Evolutionary conservation across 2,797 vertebrate genomes (phyloP).

Genomic region (Pelobates cultripes): DNA sequence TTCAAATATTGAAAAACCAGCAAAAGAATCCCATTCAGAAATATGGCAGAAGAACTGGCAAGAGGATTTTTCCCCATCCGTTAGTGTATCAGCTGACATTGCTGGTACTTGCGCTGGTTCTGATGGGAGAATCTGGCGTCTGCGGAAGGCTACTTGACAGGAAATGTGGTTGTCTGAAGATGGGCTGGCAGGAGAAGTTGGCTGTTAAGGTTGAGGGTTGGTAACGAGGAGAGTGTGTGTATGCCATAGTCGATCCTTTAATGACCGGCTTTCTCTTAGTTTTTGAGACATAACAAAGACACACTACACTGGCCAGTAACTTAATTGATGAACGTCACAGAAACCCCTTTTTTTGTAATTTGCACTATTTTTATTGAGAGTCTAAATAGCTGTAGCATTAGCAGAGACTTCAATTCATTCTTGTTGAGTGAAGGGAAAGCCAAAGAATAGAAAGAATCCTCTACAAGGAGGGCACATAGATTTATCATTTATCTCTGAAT

Average conservation of each 20-base stretch:
- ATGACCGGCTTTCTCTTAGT: not conserved
- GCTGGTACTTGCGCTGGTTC: conserved; percentile 9
- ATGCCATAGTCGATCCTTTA: not conserved
- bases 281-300: not conserved
- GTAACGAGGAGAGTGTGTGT: not conserved
- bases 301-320: conserved; percentile 8
- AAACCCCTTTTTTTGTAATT: not conserved
- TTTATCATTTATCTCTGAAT: no score
- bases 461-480: no score
- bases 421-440: not conserved
- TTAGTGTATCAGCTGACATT: not conserved
- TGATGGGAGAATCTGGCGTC: conserved; percentile 1
- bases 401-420: not conserved
- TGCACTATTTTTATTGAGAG: conserved; percentile 35
- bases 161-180: not conserved
- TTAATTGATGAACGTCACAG: not conserved
- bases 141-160: conserved; percentile 3
- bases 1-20: conserved; percentile 41
- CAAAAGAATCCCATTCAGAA: conserved; percentile 38
- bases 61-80: conserved; percentile 16
- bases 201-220: conserved; percentile 7
- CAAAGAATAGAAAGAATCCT: conserved; percentile 16
- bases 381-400: not conserved
- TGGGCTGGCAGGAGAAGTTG: conserved; percentile 34
- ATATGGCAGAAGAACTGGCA: conserved; percentile 23